Percentiles rank a stretch among this genome's conserved stretches.
Evolutionary conservation across 1,140 invertebrate genomes (phyloP).

Genomic region (Luehdorfia chinensis): DNA sequence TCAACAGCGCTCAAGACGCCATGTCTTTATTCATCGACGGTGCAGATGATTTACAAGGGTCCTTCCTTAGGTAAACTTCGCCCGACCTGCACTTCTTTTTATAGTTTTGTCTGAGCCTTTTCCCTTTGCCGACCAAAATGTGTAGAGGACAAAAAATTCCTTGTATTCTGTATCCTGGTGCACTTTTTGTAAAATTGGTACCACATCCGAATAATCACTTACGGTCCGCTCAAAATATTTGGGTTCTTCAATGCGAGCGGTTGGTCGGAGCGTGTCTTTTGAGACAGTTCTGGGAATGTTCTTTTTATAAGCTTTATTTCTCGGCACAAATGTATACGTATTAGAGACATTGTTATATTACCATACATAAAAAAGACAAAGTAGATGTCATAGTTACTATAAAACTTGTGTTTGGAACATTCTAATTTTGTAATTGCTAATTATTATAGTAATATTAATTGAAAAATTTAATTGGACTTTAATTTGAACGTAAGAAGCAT

Average conservation of each 20-base stretch:
- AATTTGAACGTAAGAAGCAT: slow-evolving; percentile 12
- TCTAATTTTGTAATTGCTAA: too few species aligned
- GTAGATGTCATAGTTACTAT: too few species aligned
- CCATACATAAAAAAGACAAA: too few species aligned
- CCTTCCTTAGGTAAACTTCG: slow-evolving; percentile 73
- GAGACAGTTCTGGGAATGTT: slow-evolving; percentile 53
- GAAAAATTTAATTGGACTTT: too few species aligned
- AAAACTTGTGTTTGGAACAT: too few species aligned
- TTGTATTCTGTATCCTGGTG: slow-evolving; percentile 67
- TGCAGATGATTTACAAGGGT: slow-evolving; percentile 75
- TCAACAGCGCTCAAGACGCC: slow-evolving; percentile 63
- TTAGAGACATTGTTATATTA: too few species aligned
- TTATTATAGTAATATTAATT: too few species aligned
- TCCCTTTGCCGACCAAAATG: slow-evolving; percentile 64
- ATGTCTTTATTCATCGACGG: slow-evolving; percentile 59
- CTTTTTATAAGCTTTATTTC: slow-evolving; percentile 29
- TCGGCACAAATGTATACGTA: slow-evolving; percentile 19
- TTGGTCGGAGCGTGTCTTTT: slow-evolving; percentile 51
- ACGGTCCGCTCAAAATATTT: slow-evolving; percentile 72
- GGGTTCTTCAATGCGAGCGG: slow-evolving; percentile 58
- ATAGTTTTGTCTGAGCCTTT: slow-evolving; percentile 68
- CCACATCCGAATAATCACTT: slow-evolving; percentile 76
- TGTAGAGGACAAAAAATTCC: slow-evolving; percentile 60
- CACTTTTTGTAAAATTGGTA: slow-evolving; percentile 69
- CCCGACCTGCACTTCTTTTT: slow-evolving; percentile 70